Evolutionary conservation across 2,797 vertebrate genomes (phyloP).

Genomic region (Pipistrellus pygmaeus): DNA sequence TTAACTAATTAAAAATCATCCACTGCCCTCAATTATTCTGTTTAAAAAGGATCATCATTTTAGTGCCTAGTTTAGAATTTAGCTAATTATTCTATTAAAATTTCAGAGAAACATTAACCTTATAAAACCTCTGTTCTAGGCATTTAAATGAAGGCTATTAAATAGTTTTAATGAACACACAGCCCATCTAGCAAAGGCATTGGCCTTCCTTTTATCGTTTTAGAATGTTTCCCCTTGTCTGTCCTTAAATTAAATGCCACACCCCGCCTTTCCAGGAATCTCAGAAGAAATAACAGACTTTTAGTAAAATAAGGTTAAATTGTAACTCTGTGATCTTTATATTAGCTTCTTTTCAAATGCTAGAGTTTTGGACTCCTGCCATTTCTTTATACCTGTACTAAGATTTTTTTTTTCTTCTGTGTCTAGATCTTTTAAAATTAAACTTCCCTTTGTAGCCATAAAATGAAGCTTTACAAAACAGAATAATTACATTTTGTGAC

Average conservation of each 20-base stretch:
- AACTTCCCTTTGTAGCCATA: conserved; percentile 2
- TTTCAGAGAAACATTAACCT: conserved; percentile 82
- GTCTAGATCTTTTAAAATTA: neutral
- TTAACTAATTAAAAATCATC: conserved; percentile 85
- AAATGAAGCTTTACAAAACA: conserved; percentile 10
- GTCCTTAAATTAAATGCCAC: conserved; percentile 62
- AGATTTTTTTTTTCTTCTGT: neutral
- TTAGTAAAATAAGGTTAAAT: conserved; percentile 78
- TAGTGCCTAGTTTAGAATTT: conserved; percentile 78
- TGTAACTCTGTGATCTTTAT: conserved; percentile 71
- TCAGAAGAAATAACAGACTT: conserved; percentile 51
- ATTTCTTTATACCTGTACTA: conserved; percentile 10
- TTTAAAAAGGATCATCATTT: conserved; percentile 84
- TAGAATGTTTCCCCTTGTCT: conserved; percentile 5
- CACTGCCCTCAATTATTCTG: conserved; percentile 79
- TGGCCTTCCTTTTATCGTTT: conserved; percentile 44
- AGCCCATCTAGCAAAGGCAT: conserved; percentile 58
- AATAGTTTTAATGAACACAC: conserved; percentile 73
- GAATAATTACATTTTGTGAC: neutral
- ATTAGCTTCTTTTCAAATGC: conserved; percentile 45
- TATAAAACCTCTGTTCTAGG: conserved; percentile 78
- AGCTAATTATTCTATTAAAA: conserved; percentile 86
- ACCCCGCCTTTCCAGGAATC: conserved; percentile 50
- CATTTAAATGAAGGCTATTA: conserved; percentile 83
- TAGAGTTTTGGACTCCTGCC: conserved; percentile 57